Base-by-base conservation (phyloP, 2,888 invertebrate species). In the Glaucopsyche alexis region DNA sequence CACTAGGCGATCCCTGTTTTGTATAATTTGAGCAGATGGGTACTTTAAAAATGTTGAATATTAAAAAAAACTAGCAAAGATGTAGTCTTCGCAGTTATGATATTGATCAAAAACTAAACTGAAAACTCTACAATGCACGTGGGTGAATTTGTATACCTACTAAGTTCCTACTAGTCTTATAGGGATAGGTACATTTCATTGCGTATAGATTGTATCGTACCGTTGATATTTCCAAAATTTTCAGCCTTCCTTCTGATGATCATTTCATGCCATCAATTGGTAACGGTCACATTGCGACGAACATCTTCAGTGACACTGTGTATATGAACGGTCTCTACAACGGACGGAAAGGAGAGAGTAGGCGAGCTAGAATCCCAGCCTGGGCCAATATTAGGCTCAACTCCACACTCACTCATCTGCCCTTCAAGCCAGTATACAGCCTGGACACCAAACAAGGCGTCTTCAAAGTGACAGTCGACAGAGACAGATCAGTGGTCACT, bases 301-400 rank as follows among this genome's bases (percentile, higher is more conserved):
- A 94, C 29, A 80, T 94, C 19, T 94, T 94, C 81, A 93, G 94
- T 47, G 93, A 94, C 77, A 91, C 94, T 0, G 93, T 95, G 3
- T 94, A 93, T 77, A 93, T 94, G 87, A 95, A 95, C 76, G 95
- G 95, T 0, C 79, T 95, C 0, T 95, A 94, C 83, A 95, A 94
- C 81, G 95, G 95, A 1, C 83, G 81, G 7, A 86, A 83, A 1
- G 94, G 95, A 0, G 87, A 93, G 64, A 94, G 94, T 76, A 94
- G 93, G 72, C 88, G 95, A 8, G 95, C 94, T 0, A 89, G 94
- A 50, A 94, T 95, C 49, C 95, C 94, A n/a, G 93, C 93, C 72
- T 94, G 94, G 93, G 89, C 93, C 4, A 94, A 94, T 78, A 86
- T 94, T 45, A 83, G 93, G 16, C 84, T 93, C 0, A 93, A 93